Percentiles rank a stretch among this genome's conserved stretches.
Conservation (phyloP, 2,797 vertebrate species). For the Sebastes nivosus region DNA sequence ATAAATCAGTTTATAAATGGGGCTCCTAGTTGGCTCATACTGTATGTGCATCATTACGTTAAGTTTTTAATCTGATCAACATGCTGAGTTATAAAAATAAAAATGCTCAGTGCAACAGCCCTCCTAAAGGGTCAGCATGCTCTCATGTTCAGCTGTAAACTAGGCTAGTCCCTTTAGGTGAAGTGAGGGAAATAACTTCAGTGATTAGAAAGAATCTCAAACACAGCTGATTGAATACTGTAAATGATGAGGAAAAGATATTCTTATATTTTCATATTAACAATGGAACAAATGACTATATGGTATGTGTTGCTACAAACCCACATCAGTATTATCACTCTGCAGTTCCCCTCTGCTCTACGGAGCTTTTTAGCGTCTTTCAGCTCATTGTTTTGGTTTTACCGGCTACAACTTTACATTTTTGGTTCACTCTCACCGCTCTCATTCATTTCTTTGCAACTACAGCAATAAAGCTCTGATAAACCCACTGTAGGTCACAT, state of each 20-base stretch:
- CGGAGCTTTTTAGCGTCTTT: background rate
- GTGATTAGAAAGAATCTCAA: background rate
- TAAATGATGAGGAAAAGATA: background rate
- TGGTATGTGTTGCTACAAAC: too few relatives aligned
- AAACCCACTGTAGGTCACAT: background rate
- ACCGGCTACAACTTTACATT: background rate
- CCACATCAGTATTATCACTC: background rate
- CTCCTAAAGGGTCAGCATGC: background rate
- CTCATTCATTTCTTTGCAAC: background rate
- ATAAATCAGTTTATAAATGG: slow-evolving; percentile 34
- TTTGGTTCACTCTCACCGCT: background rate
- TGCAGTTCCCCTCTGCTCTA: background rate
- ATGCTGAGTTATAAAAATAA: slow-evolving; percentile 22
- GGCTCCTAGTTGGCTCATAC: slow-evolving; percentile 14
- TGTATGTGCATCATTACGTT: slow-evolving; percentile 27
- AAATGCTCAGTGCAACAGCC: slow-evolving; percentile 1
- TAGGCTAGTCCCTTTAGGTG: background rate
- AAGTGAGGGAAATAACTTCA: background rate
- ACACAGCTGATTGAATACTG: background rate
- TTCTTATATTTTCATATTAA: too few relatives aligned
- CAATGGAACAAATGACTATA: too few relatives aligned
- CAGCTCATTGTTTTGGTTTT: background rate
- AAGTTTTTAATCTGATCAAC: slow-evolving; percentile 51
- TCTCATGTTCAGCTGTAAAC: background rate
- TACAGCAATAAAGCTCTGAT: background rate